Evolutionary conservation across 1,140 invertebrate genomes (phyloP), one percentile per base, ranked within the genome.

Genomic region (Caenorhabditis elegans): DNA sequence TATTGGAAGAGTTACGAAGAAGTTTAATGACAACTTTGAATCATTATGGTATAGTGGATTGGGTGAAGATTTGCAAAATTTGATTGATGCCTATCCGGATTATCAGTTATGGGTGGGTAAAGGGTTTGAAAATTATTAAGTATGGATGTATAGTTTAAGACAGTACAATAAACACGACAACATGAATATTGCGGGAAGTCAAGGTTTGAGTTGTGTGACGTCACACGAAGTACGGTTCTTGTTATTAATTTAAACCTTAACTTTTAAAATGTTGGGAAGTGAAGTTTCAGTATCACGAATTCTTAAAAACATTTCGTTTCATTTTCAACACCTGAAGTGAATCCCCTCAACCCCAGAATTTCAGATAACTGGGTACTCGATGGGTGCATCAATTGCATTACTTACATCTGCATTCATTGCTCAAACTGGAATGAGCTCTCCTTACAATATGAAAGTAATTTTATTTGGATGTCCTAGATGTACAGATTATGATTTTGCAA

Each of bases 21-120:
- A 31, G 60, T 70, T 84, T 76, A 53, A 84, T 49, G 46, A 84
- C 26, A 82, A 83, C 13, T 84, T 84, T 75, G 48, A 79, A 6
- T 53, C 22, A 17, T 31, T 84, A 11, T 84, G 83, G 83, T 55
- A 84, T 48, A 82, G 81, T 48, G 83, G 83, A 22, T 34, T 84
- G 8, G 75, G 84, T 51, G 55, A 78, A n/a, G 82, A 84, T 39
- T 26, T 84, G 17, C 75, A 47, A 11, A 39, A 26, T 19, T 75
- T 84, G 31, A 79, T 78, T 15, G 22, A 75, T 47, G 31, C 15
- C n/a, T 80, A 84, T 75, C 83, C 83, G 10, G 55, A 79, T 51
- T 81, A 48, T 47, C 24, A 81, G 28, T 11, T 81, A 6, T 81
- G 80, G 80, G 75, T 70, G 3, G 22, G 34, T 34, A 1, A 17